Evolutionary conservation across 2,797 vertebrate genomes (phyloP).

Genomic region (Cossypha heuglini): DNA sequence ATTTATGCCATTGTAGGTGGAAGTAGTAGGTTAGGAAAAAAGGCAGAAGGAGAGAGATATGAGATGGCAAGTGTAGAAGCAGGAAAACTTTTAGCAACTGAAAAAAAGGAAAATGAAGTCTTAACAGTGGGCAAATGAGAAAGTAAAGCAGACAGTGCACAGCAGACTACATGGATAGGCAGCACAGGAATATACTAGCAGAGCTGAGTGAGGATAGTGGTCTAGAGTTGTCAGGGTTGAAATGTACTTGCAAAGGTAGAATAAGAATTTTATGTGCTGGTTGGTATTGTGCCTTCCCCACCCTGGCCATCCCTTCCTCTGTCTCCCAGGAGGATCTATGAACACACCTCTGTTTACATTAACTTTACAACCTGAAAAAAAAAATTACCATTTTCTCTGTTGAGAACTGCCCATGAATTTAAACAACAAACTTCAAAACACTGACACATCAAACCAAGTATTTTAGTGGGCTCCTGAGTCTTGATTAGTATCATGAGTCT

Average conservation of each 20-base stretch:
- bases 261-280: neutral
- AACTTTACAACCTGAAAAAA: neutral
- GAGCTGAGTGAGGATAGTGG: neutral
- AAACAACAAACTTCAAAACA: neutral
- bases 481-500: neutral
- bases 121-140: neutral
- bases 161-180: neutral
- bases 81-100: neutral
- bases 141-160: neutral
- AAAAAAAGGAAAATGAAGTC: neutral
- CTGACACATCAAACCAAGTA: neutral
- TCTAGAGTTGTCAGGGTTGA: neutral
- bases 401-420: neutral
- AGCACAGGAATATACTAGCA: neutral
- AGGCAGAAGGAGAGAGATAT: neutral
- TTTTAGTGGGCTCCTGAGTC: neutral
- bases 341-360: neutral
- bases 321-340: neutral
- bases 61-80: neutral
- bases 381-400: neutral
- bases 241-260: neutral
- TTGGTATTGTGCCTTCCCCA: neutral
- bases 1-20: neutral
- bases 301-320: neutral
- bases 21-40: neutral